These are phyloP conservation scores for Xestobium rufovillosum DNA, from an alignment of 2,888 invertebrate species.

Conservation along the genomic window DNA sequence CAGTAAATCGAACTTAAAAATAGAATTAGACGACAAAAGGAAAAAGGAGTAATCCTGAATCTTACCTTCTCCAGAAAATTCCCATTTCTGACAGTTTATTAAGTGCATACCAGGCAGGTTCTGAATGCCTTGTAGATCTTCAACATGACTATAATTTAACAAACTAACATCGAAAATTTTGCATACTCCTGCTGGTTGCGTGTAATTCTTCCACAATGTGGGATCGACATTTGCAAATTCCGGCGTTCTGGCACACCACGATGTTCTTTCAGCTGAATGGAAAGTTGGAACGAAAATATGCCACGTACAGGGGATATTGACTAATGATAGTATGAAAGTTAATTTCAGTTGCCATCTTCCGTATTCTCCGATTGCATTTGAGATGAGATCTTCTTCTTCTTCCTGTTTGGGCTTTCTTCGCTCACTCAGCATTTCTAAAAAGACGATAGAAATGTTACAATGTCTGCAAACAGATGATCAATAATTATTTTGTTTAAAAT, in stretches of 20 bases:
- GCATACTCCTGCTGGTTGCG: conserved; percentile 54
- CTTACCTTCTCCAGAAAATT: conserved; percentile 38
- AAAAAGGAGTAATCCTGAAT: too few relatives aligned
- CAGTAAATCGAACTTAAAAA: too few relatives aligned
- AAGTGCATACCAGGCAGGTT: conserved; percentile 20
- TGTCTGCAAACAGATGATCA: too few relatives aligned
- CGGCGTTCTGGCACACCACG: conserved; percentile 62
- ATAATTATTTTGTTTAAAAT: too few relatives aligned
- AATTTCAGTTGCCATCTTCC: conserved; percentile 70
- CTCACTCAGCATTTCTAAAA: not conserved
- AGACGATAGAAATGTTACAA: too few relatives aligned
- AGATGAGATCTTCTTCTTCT: conserved; percentile 57
- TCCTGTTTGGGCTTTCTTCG: conserved; percentile 21
- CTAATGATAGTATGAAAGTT: conserved; percentile 65
- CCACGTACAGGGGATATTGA: conserved; percentile 74
- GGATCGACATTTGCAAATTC: conserved; percentile 49
- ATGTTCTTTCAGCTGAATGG: conserved; percentile 58
- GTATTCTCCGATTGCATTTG: conserved; percentile 63
- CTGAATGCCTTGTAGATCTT: conserved; percentile 19
- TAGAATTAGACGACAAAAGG: too few relatives aligned
- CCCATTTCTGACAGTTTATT: conserved; percentile 36
- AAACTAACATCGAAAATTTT: conserved; percentile 47
- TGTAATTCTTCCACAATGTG: conserved; percentile 58
- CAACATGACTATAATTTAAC: conserved; percentile 35
- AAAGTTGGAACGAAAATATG: conserved; percentile 73